Evolutionary conservation across 2,113 vertebrate species (phyloP), one percentile per base, ranked within the genome.

Genomic region (Numenius arquata): DNA sequence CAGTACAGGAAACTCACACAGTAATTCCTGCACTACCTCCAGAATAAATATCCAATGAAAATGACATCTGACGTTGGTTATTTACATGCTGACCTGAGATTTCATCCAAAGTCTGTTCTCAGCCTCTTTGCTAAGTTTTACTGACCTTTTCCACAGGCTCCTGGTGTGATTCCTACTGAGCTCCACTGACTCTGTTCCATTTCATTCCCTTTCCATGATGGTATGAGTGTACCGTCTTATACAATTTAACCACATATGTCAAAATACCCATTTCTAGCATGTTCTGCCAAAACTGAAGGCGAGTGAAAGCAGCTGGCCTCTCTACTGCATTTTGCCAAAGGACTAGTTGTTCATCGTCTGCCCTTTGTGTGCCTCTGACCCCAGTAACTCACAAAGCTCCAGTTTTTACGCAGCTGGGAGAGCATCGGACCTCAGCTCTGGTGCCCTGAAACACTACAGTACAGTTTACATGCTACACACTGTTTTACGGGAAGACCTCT

Each of bases 41-140:
- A 89, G 84, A 79, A 93, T 27, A 91, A 96, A 94, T 67, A 89
- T 30, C 38, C 87, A 85, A 40, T 15, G 50, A 79, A 96, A 95
- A 87, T 59, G 55, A 58, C 81, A 75, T 85, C 66, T 92, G 79
- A 94, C 62, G 6, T 8, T 6, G 53, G 41, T 75, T 89, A 87
- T 92, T 95, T 85, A 89, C 62, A 79, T 2, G 43, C 53, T 95
- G 90, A 95, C 62, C 80, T 36, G 56, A 87, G 73, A 76, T 56
- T 90, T 74, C 56, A 94, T 58, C 88, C 90, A 59, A 84, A 74
- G 22, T 43, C 61, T 53, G 48, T 52, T 82, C 74, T 92, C 62
- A 53, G 36, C 8, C 53, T 65, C 77, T 89, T 45, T 36, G 27
- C 17, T 29, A 47, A 81, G 32, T 75, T 81, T 72, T 90, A 61